These are phyloP conservation scores for Drosophila leonis DNA, from an alignment of 2,888 invertebrate genomes.

Conservation along the genomic window DNA sequence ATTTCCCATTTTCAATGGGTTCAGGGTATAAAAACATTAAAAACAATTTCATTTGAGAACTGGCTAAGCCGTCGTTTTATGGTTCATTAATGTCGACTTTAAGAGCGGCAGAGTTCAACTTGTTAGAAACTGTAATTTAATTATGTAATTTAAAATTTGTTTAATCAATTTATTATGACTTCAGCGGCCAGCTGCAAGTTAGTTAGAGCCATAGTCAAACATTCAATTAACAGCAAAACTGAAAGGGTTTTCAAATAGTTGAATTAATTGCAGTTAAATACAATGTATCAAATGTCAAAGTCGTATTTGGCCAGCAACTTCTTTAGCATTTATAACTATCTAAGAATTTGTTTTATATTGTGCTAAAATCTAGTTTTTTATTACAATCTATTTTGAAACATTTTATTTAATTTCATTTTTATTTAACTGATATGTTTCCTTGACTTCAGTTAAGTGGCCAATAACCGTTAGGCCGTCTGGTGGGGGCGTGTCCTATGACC, in stretches of 20 bases:
- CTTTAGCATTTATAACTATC: background rate
- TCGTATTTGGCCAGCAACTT: background rate
- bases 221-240: background rate
- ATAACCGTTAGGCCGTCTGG: slow-evolving; percentile 25
- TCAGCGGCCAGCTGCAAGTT: slow-evolving; percentile 11
- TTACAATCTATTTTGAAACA: background rate
- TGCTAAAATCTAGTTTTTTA: background rate
- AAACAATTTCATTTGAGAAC: slow-evolving; percentile 43
- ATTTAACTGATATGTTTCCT: too few relatives aligned
- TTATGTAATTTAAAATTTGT: too few relatives aligned
- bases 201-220: background rate
- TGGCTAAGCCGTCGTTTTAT: slow-evolving; percentile 63
- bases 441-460: slow-evolving; percentile 34
- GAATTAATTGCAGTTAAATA: background rate
- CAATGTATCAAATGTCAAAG: background rate
- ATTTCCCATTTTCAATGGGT: too few relatives aligned
- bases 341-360: background rate
- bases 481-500: slow-evolving; percentile 22
- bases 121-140: slow-evolving; percentile 25
- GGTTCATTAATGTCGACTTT: slow-evolving; percentile 64
- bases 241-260: background rate
- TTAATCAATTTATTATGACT: slow-evolving; percentile 54
- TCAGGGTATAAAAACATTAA: too few relatives aligned
- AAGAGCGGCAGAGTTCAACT: slow-evolving; percentile 32
- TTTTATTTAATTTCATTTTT: too few relatives aligned